Conservation (phyloP, 2,888 invertebrate species). For the Morinoia aosen region DNA sequence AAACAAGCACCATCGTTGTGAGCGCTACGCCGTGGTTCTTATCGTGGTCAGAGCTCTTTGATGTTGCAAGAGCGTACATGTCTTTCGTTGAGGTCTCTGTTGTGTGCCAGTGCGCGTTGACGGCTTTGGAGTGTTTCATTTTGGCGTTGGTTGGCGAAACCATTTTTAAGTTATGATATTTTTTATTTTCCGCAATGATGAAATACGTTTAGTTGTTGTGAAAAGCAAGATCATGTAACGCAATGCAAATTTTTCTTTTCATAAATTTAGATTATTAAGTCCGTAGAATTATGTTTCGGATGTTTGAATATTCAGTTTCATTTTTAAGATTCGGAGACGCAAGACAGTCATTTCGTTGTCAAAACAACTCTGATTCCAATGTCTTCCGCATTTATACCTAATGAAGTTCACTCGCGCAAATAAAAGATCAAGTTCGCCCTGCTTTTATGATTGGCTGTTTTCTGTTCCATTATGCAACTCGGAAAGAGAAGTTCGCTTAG, state of each 20-base stretch:
- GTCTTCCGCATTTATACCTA: neutral
- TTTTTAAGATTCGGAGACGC: neutral
- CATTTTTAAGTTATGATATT: neutral
- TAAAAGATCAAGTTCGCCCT: neutral
- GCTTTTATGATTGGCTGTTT: neutral
- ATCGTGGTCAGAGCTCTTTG: neutral
- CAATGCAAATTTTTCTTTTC: neutral
- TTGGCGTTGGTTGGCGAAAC: neutral
- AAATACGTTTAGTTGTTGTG: neutral
- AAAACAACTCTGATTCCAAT: neutral
- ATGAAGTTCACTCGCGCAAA: neutral
- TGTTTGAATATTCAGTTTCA: neutral
- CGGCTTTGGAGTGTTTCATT: neutral
- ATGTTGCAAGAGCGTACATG: neutral
- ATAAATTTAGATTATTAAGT: neutral
- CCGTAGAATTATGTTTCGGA: neutral
- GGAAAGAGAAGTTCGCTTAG: neutral
- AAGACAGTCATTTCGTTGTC: neutral
- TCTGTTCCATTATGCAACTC: neutral
- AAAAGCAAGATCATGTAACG: neutral
- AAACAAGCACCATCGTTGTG: neutral
- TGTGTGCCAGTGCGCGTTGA: neutral
- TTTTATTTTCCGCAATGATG: too few species aligned
- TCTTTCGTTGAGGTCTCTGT: neutral
- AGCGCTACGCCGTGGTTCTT: neutral